Evolutionary conservation across 1,140 invertebrate genomes (phyloP), one percentile per base, ranked within the genome.

Genomic region (Drosophila repleta): DNA sequence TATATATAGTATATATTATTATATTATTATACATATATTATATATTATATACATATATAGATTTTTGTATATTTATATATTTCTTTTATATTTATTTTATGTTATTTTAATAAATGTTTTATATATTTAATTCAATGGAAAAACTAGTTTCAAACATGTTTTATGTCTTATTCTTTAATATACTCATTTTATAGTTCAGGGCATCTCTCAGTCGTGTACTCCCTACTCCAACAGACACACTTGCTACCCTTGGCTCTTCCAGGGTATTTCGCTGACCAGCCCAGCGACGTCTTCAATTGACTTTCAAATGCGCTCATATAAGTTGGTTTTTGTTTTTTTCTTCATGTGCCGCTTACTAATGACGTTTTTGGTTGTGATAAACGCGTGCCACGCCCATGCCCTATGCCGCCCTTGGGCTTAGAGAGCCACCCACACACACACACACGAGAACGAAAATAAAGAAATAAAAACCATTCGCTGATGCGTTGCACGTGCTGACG

Each of bases 401-500:
- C 39, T 18, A 26, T n/a, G 29, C 57, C 48, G 53, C 53, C 37
- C 37, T 17, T 26, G 46, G 29, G 52, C 58, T n/a, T n/a, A 11
- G 11, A 39, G 3, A 29, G 13, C 43, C 2, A 15, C 10, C 26
- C 32, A 20, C 45, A 45, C 24, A 26, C 37, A 43, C 10, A 21
- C 37, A 11, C 35, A 13, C 18, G 18, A 17, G 13, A 10, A 7
- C 3, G n/a, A 58, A 51, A 49, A 41, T 51, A 51, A 8, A 4
- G 6, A 10, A 53, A 62, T 35, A 64, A 52, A 60, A 32, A 32
- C 26, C 32, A 48, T 51, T 48, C 18, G 10, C 17, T 17, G n/a
- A 35, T 46, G 58, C 53, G 55, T 43, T 55, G 18, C 17, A 49
- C 53, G 35, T 64, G 74, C 74, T 76, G 67, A 79, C 72, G 67